Evolutionary conservation across 2,113 vertebrate genomes (phyloP).

Genomic region (Myrmecobius fasciatus): DNA sequence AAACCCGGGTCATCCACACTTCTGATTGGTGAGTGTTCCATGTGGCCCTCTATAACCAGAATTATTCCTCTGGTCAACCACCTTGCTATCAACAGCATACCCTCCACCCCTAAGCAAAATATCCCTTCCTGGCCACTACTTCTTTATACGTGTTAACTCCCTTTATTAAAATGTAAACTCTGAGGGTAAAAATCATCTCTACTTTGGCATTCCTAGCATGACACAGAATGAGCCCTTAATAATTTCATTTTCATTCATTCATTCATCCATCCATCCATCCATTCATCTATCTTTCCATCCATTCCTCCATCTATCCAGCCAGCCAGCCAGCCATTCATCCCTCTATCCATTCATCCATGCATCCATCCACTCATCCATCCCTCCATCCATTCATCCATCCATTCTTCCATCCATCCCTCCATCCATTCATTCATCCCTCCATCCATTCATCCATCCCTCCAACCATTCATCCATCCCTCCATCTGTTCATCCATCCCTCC

Average conservation of each 20-base stretch:
- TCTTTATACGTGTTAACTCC: neutral
- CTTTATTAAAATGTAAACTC: neutral
- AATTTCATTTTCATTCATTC: neutral
- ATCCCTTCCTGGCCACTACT: neutral
- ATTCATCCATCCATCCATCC: too few species aligned
- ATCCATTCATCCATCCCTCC: too few species aligned
- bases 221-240: neutral
- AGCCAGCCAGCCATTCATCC: too few species aligned
- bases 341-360: too few species aligned
- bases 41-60: neutral
- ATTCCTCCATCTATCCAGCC: too few species aligned
- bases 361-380: too few species aligned
- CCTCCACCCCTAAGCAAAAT: neutral
- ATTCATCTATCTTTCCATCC: neutral
- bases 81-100: neutral
- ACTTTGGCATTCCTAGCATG: neutral
- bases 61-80: neutral
- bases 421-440: too few species aligned
- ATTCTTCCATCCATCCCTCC: too few species aligned
- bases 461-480: too few species aligned
- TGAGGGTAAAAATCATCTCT: neutral
- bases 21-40: neutral
- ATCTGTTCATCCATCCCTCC: too few species aligned
- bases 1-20: neutral
- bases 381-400: too few species aligned